phyloP scores from a whole-genome alignment of 2,888 invertebrate genomes.

The Gerris lacustris region DNA sequence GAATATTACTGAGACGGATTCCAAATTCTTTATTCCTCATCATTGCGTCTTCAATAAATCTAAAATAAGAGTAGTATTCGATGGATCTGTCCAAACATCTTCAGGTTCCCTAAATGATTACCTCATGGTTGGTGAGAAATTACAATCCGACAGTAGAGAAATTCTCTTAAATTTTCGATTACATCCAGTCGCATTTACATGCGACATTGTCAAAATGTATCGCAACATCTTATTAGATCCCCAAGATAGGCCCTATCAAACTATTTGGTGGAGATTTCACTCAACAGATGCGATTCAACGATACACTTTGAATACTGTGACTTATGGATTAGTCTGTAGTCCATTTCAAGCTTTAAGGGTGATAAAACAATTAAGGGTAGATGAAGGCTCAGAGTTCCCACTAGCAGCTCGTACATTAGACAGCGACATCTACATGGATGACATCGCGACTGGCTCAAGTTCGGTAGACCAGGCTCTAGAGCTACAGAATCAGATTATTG shows the following conservation, averaged over 20 bases:
- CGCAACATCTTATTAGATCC: conserved; percentile 26
- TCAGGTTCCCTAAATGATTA: conserved; percentile 24
- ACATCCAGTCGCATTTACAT: conserved; percentile 26
- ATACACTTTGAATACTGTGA: conserved; percentile 22
- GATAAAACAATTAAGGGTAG: conserved; percentile 25
- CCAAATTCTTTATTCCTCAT: conserved; percentile 21
- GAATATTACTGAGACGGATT: conserved; percentile 9
- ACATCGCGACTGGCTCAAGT: background rate
- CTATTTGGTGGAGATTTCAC: conserved; percentile 18
- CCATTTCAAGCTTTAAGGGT: conserved; percentile 25
- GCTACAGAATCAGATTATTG: background rate
- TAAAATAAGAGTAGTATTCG: conserved; percentile 28
- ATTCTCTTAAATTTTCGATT: conserved; percentile 26
- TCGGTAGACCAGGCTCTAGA: background rate
- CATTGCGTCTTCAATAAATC: conserved; percentile 29
- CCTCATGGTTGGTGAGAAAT: conserved; percentile 27
- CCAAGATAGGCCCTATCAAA: conserved; percentile 26
- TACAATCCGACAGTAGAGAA: conserved; percentile 30
- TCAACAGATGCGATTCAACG: conserved; percentile 17
- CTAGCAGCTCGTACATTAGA: background rate
- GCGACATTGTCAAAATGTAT: conserved; percentile 30
- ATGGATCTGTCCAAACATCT: conserved; percentile 27
- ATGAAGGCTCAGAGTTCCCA: conserved; percentile 17
- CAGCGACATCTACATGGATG: background rate
- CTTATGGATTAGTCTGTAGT: conserved; percentile 27